Evolutionary conservation across 2,797 vertebrate genomes (phyloP).

Genomic region (Tenualosa thibaudeaui): DNA sequence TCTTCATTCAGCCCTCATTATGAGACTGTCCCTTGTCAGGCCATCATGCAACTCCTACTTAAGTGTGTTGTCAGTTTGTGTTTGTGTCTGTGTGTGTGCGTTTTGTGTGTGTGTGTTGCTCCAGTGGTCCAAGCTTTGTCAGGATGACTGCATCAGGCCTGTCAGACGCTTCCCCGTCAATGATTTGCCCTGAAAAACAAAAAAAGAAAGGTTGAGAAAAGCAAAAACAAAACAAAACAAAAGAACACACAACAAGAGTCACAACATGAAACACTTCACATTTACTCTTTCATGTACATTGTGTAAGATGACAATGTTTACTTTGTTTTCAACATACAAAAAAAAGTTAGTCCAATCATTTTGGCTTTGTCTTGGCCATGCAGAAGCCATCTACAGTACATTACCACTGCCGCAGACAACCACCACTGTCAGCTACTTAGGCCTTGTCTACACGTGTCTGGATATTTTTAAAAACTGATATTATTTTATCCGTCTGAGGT

Average conservation of each 20-base stretch:
- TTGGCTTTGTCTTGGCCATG: background rate
- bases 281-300: no score
- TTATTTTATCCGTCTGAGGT: no score
- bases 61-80: background rate
- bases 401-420: no score
- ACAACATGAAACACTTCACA: no score
- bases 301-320: no score
- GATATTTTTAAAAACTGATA: no score
- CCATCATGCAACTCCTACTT: background rate
- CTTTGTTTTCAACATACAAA: no score
- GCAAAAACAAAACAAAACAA: background rate
- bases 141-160: constrained; percentile 97
- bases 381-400: background rate
- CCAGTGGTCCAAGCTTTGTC: constrained; percentile 64
- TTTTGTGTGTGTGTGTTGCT: constrained; percentile 43
- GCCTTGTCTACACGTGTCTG: no score
- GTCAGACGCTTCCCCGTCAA: constrained; percentile 93
- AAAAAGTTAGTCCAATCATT: no score
- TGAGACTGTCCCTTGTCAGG: background rate
- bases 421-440: no score
- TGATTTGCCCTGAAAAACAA: constrained; percentile 85
- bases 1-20: background rate
- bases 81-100: background rate
- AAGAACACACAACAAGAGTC: background rate
- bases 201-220: constrained; percentile 27